These are phyloP conservation scores for Microcebus jonahi DNA, from an alignment of 2,113 vertebrate species.

Conservation along the genomic window DNA sequence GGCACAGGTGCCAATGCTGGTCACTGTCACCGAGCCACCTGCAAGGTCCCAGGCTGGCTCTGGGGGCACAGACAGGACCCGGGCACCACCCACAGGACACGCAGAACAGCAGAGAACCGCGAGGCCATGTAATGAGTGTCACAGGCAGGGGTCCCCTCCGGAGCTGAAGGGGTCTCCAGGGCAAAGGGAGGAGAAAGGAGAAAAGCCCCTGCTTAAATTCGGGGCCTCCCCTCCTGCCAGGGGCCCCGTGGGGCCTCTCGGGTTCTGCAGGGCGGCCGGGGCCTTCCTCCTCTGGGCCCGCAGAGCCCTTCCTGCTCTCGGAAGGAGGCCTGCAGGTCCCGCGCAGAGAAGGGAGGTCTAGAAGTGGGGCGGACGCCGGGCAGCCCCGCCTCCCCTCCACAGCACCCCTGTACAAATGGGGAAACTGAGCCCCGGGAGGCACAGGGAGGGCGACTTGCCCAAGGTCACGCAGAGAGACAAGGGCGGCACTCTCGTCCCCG, in stretches of 20 bases:
- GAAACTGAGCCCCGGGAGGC: background rate
- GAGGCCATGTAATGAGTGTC: rapidly evolving
- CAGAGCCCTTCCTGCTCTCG: background rate
- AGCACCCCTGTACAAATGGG: background rate
- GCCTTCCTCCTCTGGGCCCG: background rate
- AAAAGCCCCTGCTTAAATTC: background rate
- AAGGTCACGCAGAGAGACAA: background rate
- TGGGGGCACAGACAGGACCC: background rate
- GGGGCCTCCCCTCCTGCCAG: background rate
- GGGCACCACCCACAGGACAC: rapidly evolving
- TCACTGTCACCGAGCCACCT: background rate
- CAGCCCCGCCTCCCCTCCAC: background rate
- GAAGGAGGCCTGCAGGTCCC: too few relatives aligned
- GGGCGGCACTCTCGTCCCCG: rapidly evolving
- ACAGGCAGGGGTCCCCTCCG: rapidly evolving
- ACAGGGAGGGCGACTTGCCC: background rate
- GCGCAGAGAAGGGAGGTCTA: background rate
- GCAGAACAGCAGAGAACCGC: background rate
- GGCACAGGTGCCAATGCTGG: rapidly evolving
- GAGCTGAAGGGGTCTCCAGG: background rate
- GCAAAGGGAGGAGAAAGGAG: background rate
- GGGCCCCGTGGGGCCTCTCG: rapidly evolving
- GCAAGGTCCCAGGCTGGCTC: background rate
- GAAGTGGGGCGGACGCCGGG: background rate
- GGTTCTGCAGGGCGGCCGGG: rapidly evolving